phyloP scores from a whole-genome alignment of 1,140 invertebrate genomes.

The Lasioglossum baleicum region DNA sequence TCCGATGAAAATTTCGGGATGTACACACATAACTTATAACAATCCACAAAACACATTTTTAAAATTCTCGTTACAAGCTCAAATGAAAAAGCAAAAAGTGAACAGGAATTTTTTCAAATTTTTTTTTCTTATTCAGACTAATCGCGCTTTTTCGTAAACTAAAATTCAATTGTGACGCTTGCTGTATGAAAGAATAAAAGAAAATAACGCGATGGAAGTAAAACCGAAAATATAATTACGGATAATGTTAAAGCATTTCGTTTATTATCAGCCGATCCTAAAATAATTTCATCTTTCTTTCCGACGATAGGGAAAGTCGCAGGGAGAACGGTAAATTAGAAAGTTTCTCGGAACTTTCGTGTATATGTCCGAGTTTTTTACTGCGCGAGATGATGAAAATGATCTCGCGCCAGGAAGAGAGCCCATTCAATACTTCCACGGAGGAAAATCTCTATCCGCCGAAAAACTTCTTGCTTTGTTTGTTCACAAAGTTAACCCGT shows the following conservation, averaged over 20 bases:
- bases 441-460: not conserved
- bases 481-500: not conserved
- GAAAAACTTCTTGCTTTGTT: constrained; percentile 9
- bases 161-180: too few species aligned
- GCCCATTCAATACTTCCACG: not conserved
- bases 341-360: not conserved
- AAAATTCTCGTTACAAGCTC: too few species aligned
- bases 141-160: too few species aligned
- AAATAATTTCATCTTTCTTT: not conserved
- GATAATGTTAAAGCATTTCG: not conserved
- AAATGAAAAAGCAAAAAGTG: too few species aligned
- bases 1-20: too few species aligned
- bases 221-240: too few species aligned
- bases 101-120: too few species aligned
- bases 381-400: constrained; percentile 16
- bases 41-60: too few species aligned
- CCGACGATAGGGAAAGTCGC: not conserved
- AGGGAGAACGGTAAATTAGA: not conserved
- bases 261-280: not conserved
- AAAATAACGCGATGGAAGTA: too few species aligned
- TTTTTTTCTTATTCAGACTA: too few species aligned
- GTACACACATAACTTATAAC: too few species aligned
- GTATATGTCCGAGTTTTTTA: not conserved
- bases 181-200: too few species aligned
- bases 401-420: not conserved